A percentile compares a stretch with the other conserved stretches of the same genome.
Conservation (phyloP, 1,140 invertebrate genomes). For the Thalassaphorura encarpata region DNA sequence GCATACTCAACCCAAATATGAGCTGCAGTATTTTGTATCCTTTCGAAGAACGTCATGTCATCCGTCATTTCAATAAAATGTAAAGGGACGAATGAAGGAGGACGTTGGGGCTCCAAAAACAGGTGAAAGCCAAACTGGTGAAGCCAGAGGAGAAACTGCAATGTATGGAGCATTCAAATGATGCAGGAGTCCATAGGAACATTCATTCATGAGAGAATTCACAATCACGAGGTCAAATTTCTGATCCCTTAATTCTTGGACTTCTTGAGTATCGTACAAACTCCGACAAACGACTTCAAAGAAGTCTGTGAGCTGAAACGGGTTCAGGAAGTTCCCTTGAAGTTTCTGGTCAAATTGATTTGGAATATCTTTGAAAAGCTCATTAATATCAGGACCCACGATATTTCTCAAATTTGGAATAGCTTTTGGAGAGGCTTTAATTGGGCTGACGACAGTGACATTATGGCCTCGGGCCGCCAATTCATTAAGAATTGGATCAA, state of each 20-base stretch:
- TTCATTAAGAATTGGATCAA: slow-evolving; percentile 18
- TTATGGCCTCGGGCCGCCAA: slow-evolving; percentile 33
- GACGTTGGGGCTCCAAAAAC: slow-evolving; percentile 7
- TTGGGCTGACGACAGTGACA: slow-evolving; percentile 34
- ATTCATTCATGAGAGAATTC: slow-evolving; percentile 13
- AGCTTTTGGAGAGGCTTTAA: slow-evolving; percentile 18
- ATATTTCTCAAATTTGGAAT: slow-evolving; percentile 16
- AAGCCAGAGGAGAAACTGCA: background rate
- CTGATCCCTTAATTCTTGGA: slow-evolving; percentile 28
- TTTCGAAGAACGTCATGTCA: slow-evolving; percentile 15
- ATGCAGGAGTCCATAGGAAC: slow-evolving; percentile 14
- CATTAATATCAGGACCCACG: background rate
- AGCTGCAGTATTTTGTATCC: slow-evolving; percentile 4
- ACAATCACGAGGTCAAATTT: slow-evolving; percentile 20
- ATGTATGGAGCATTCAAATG: slow-evolving; percentile 17
- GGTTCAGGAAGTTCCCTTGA: background rate
- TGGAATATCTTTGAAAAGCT: background rate
- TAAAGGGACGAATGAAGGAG: slow-evolving; percentile 19
- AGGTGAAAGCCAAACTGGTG: background rate
- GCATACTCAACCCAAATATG: slow-evolving; percentile 27
- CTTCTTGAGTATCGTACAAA: background rate
- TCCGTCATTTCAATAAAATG: background rate
- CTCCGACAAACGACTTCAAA: slow-evolving; percentile 33
- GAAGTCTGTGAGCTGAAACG: background rate
- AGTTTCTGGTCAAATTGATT: slow-evolving; percentile 1